Conservation (phyloP, 2,797 vertebrate genomes). For the Eidolon dupreanum region DNA sequence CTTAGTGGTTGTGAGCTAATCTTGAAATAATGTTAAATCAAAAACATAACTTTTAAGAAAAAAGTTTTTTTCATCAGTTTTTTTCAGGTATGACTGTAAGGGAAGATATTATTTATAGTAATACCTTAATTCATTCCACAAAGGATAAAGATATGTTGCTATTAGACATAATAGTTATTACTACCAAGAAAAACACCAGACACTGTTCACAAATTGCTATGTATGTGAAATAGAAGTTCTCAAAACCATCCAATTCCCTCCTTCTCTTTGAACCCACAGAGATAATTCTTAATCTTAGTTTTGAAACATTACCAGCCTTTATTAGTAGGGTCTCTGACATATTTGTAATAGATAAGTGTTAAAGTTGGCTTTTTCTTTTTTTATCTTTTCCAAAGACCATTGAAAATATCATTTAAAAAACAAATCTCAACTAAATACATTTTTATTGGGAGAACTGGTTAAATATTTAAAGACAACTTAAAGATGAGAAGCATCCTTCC, state of each 20-base stretch:
- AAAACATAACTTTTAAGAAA: constrained; percentile 36
- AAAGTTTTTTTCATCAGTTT: neutral
- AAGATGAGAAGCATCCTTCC: neutral
- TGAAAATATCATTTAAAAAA: constrained; percentile 1
- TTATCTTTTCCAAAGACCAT: neutral
- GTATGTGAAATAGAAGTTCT: neutral
- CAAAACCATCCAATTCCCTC: neutral
- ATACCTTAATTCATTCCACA: constrained; percentile 7
- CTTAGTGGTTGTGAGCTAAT: constrained; percentile 50
- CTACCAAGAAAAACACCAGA: constrained; percentile 6
- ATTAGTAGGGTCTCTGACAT: neutral
- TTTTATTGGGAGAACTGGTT: neutral
- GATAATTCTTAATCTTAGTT: neutral
- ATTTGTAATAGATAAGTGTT: neutral
- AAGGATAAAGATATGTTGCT: neutral
- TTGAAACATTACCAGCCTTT: constrained; percentile 20
- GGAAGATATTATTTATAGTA: constrained; percentile 36
- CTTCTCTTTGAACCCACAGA: neutral
- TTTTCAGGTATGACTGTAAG: neutral
- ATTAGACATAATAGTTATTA: neutral
- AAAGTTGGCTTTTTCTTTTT: neutral
- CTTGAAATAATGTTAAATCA: constrained; percentile 45
- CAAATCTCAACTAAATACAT: neutral
- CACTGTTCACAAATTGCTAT: neutral
- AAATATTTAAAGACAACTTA: constrained; percentile 47